phyloP scores from a whole-genome alignment of 2,797 vertebrate species.

The Epinephelus malabaricus region DNA sequence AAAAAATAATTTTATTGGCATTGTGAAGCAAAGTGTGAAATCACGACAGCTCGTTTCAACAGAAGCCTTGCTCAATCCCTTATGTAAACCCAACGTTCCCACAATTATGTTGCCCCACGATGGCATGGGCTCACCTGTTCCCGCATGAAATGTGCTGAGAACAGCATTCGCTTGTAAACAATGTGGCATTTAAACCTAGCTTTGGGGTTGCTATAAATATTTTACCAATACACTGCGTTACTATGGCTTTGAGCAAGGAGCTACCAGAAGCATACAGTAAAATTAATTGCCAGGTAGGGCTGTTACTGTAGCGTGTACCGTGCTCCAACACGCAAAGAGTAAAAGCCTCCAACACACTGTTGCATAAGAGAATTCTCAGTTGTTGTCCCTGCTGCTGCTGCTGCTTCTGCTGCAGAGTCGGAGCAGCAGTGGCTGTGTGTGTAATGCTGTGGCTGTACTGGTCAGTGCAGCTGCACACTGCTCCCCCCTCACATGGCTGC shows the following conservation, averaged over 20 bases:
- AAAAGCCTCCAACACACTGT: constrained; percentile 25
- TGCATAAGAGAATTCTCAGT: constrained; percentile 25
- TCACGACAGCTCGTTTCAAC: constrained; percentile 47
- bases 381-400: constrained; percentile 25
- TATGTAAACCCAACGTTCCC: constrained; percentile 62
- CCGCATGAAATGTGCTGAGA: constrained; percentile 53
- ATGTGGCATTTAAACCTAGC: constrained; percentile 36
- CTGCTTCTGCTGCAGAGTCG: constrained; percentile 8
- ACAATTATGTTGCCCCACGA: constrained; percentile 38
- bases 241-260: constrained; percentile 54
- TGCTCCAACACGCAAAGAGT: constrained; percentile 47
- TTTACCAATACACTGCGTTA: constrained; percentile 61
- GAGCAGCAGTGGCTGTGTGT: constrained; percentile 33
- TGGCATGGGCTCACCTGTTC: constrained; percentile 59
- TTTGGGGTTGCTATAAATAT: constrained; percentile 68
- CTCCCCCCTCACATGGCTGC: constrained; percentile 57
- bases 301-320: constrained; percentile 23
- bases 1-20: constrained; percentile 52
- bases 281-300: constrained; percentile 52
- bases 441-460: constrained; percentile 14
- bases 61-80: constrained; percentile 56
- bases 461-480: constrained; percentile 63
- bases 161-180: neutral
- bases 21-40: constrained; percentile 55
- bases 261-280: constrained; percentile 44